Base-by-base conservation (phyloP, 2,888 invertebrate species). In the Tenthredo livida region DNA sequence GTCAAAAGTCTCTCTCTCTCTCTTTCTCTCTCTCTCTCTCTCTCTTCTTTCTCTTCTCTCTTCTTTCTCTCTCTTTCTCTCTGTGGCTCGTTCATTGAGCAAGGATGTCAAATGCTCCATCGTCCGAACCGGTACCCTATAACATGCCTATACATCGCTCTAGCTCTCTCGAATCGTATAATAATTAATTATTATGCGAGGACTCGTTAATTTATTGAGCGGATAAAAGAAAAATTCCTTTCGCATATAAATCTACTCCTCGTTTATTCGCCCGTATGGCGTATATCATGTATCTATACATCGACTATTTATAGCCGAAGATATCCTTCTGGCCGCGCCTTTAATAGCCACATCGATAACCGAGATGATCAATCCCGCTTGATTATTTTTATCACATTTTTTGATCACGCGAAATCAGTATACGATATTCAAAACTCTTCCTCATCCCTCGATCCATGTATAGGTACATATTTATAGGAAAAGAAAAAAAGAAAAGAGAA, bases 131-230 rank as follows among this genome's bases (percentile, higher is more conserved):
- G 70, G 83, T 83, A 43, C 67, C 15, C n/a, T 12, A 21, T 25
- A 40, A 17, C 25, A 47, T 17, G 40, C 1, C 33, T n/a, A 29
- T 29, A 29, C 29, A 29, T n/a, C 29, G 25, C 67, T 29, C 40
- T 6, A 25, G 67, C 47, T 47, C 67, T 43, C 83, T 29, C 47
- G 83, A 83, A 83, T 83, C 67, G 65, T 47, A 77, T 21, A 65
- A 67, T 58, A 83, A 83, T 83, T 83, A 67, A 83, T 83, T 83
- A 67, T 47, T 47, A 47, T 83, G n/a, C 65, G 67, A 43, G 17
- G 15, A n/a, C 50, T 83, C 67, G 83, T 83, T 83, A 83, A 83
- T 83, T 83, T 70, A 83, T 83, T 47, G 50, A 58, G 61, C 80
- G 40, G 37, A 61, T 77, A 50, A 77, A 17, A 54, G 17, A 54